Evolutionary conservation across 2,888 invertebrate genomes (phyloP), one percentile per base, ranked within the genome.

Genomic region (Graphium colonna): DNA sequence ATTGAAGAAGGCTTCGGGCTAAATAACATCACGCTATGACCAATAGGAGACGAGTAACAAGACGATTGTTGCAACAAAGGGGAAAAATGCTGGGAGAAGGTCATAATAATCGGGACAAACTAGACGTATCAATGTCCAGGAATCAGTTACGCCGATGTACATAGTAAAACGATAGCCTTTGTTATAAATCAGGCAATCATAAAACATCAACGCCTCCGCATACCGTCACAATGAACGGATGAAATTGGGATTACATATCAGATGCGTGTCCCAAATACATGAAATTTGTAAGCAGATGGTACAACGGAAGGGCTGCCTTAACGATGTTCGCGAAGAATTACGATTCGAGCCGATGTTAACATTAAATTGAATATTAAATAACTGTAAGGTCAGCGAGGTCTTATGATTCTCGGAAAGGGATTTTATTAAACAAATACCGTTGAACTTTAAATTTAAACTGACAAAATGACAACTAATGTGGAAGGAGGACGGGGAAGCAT

Each of bases 161-260:
- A n/a, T n/a, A n/a, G n/a, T n/a, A n/a, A n/a, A n/a, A n/a, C n/a
- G n/a, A n/a, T n/a, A 21, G 21, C 21, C 21, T 5, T 21, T 5
- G 2, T 21, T 5, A 21, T 10, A 31, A 31, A 31, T 31, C 31
- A 31, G 9, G 5, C 9, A 9, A 31, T 2, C 31, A 9, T 21
- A 21, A 21, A 21, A 5, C 5, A 21, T 21, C 77, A 69, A 73
- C 77, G 75, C 82, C 81, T 73, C 79, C 79, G 69, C 67, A 85
- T 84, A 79, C 59, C 71, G 71, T 12, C 44, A 54, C 57, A 59
- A 58, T 56, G 52, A 53, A 50, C 51, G 31, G 51, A 54, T 55
- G 58, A 61, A 56, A 59, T 54, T 54, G 45, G 48, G 53, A 50
- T 51, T 51, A 21, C 18, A 38, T 13, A 28, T 5, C 9, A 1